Evolutionary conservation across 2,113 vertebrate genomes (phyloP).

Genomic region (Morone chrysops): DNA sequence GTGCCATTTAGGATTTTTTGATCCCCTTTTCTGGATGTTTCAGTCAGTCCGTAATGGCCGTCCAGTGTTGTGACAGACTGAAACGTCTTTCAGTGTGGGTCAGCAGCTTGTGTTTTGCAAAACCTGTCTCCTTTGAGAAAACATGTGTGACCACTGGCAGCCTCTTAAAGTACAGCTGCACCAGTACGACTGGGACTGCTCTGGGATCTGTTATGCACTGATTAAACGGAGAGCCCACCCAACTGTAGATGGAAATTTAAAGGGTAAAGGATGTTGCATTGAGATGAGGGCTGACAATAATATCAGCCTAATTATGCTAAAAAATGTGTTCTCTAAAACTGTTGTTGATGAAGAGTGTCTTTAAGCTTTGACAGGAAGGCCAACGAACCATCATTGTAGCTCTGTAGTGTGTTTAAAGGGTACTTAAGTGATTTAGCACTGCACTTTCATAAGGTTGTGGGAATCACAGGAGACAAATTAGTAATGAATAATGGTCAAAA

Average conservation of each 20-base stretch:
- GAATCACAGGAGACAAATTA: background rate
- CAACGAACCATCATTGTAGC: background rate
- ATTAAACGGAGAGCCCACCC: slow-evolving; percentile 45
- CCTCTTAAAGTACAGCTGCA: slow-evolving; percentile 71
- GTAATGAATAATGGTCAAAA: background rate
- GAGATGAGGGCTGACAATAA: background rate
- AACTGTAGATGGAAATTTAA: slow-evolving; percentile 8
- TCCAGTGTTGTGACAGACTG: slow-evolving; percentile 43
- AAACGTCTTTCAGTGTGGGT: slow-evolving; percentile 40
- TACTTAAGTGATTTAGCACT: background rate
- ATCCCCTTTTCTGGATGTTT: slow-evolving; percentile 41
- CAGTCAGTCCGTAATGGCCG: slow-evolving; percentile 7
- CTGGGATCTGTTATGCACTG: slow-evolving; percentile 42
- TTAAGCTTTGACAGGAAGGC: background rate
- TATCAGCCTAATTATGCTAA: background rate
- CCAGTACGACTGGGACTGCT: slow-evolving; percentile 18
- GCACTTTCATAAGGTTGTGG: background rate
- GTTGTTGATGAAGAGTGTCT: background rate
- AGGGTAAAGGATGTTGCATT: background rate
- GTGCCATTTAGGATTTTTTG: slow-evolving; percentile 57
- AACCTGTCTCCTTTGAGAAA: slow-evolving; percentile 64
- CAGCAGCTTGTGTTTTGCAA: slow-evolving; percentile 53
- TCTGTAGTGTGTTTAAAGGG: background rate
- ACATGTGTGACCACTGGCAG: slow-evolving; percentile 72
- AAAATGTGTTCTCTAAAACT: background rate